Percentiles rank a stretch among this genome's conserved stretches.
These are phyloP conservation scores for Allophyes oxyacanthae DNA, from an alignment of 2,888 invertebrate species.

Conservation along the genomic window DNA sequence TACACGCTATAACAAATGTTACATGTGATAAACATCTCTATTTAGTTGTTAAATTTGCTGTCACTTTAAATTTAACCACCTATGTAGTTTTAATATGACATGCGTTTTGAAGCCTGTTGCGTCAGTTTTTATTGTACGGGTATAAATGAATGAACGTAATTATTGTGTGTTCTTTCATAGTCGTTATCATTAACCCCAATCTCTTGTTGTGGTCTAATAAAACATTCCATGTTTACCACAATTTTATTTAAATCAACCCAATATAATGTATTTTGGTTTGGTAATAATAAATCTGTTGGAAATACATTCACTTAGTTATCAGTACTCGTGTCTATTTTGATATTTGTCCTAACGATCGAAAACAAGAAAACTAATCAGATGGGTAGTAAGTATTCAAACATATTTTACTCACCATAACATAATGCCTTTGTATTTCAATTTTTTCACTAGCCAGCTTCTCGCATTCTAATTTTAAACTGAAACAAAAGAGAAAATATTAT, in stretches of 20 bases:
- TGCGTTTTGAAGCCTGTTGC: constrained; percentile 40
- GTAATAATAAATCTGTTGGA: background rate
- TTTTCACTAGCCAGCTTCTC: constrained; percentile 96
- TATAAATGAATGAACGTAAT: constrained; percentile 10
- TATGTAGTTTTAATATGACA: constrained; percentile 46
- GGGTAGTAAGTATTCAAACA: constrained; percentile 3
- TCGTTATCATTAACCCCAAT: constrained; percentile 40
- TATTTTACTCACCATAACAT: constrained; percentile 93
- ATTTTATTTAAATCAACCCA: constrained; percentile 17
- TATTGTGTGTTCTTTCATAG: constrained; percentile 19
- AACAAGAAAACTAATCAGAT: background rate
- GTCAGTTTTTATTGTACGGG: constrained; percentile 31
- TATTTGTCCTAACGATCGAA: background rate
- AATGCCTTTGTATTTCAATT: constrained; percentile 97
- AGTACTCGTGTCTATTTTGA: background rate
- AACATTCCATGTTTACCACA: constrained; percentile 30
- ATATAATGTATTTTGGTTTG: constrained; percentile 6
- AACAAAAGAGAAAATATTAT: constrained; percentile 74
- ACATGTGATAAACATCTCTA: constrained; percentile 72
- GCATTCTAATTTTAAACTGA: constrained; percentile 95
- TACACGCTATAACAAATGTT: constrained; percentile 72
- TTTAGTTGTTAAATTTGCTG: constrained; percentile 65
- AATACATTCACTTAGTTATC: background rate
- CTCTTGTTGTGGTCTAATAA: constrained; percentile 38
- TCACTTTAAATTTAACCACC: constrained; percentile 49